phyloP scores from a whole-genome alignment of 2,113 vertebrate genomes.

The Pomatorhinus ruficollis region DNA sequence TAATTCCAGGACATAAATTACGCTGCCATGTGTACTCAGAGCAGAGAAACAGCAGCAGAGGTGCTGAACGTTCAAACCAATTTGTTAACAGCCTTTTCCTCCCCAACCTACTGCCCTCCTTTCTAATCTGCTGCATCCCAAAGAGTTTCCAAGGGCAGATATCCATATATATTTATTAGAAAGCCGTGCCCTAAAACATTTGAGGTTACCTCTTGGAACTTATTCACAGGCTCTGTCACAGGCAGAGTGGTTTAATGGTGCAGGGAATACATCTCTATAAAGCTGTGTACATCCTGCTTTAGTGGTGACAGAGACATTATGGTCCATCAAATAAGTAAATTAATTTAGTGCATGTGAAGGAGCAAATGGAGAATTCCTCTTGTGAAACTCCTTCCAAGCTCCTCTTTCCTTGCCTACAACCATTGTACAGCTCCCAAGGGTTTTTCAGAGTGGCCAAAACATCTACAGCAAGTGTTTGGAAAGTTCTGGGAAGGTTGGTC shows the following conservation, averaged over 20 bases:
- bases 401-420: not conserved
- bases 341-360: not conserved
- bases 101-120: not conserved
- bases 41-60: not conserved
- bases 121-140: not conserved
- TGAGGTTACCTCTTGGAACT: not conserved
- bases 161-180: not conserved
- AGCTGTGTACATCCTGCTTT: constrained; percentile 17
- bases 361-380: not conserved
- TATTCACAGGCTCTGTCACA: not conserved
- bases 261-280: constrained; percentile 3
- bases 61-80: not conserved
- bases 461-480: accelerated
- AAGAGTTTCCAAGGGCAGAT: not conserved
- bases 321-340: constrained; percentile 31
- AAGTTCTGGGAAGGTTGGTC: not conserved
- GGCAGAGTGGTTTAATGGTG: constrained; percentile 25
- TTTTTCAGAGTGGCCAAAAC: not conserved
- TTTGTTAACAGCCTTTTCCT: not conserved
- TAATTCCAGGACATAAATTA: constrained; percentile 57
- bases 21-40: not conserved
- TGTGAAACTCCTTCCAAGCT: not conserved
- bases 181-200: not conserved
- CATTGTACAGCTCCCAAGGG: not conserved
- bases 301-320: not conserved